Evolutionary conservation across 2,888 invertebrate genomes (phyloP), one percentile per base, ranked within the genome.

Genomic region (Lycocerus yunnanus): DNA sequence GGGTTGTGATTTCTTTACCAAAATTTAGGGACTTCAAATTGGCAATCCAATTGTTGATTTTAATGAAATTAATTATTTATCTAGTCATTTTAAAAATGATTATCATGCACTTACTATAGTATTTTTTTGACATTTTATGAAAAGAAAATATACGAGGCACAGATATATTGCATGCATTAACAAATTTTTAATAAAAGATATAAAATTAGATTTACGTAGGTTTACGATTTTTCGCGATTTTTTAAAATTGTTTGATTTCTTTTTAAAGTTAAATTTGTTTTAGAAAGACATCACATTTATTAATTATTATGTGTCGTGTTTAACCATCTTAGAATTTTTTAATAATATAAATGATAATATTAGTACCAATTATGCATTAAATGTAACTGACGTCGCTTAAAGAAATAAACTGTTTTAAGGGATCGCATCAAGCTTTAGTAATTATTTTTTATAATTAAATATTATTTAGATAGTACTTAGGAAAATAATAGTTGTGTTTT

Each of bases 111-210:
- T 20, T 15, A 18, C 14, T 24, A 66, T n/a, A 43, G 43, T 43
- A 43, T 43, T 43, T 24, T 63, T 63, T 14, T 58, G 13, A 59
- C 58, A 14, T 67, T n/a, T 16, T 68, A 14, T 15, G n/a, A 43
- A 43, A 43, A 43, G 43, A 43, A 27, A 66, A 68, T 73, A 76
- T 63, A n/a, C 61, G 18, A 63, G 73, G 76, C 79, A 78, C 81
- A 80, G 82, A 70, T 74, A 77, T 76, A 79, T 83, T 80, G 81
- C 80, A 80, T 81, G 80, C 82, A 83, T 81, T 84, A 84, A 84
- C 84, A 84, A 84, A 84, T 84, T 84, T 43, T 82, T 80, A 80
- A 80, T 70, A 81, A 73, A 77, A 76, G 20, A 75, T 73, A 79
- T 79, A 81, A 79, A 80, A 78, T 79, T 83, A 81, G 81, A 81